Evolutionary conservation across 2,113 vertebrate genomes (phyloP).

Genomic region (Pelecanoides urinatrix): DNA sequence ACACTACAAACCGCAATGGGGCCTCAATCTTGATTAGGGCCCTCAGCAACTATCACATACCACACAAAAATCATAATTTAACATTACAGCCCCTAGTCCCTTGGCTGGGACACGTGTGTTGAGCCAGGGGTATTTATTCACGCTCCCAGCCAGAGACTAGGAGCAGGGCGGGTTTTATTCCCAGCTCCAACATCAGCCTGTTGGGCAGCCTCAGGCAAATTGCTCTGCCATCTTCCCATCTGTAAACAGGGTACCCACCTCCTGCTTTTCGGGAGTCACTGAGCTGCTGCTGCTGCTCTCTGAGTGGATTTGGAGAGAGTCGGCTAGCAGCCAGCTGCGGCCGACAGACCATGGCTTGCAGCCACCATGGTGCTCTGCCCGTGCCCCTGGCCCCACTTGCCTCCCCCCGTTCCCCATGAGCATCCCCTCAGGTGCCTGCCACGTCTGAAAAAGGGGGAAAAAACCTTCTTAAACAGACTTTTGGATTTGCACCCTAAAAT

Average conservation of each 20-base stretch:
- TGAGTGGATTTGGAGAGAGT: not conserved
- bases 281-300: not conserved
- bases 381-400: fast-evolving
- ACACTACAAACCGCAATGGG: fast-evolving
- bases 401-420: not conserved
- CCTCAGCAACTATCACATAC: not conserved
- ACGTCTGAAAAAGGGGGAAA: not conserved
- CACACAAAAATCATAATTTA: not conserved
- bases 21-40: not conserved
- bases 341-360: fast-evolving
- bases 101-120: not conserved
- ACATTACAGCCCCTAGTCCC: not conserved
- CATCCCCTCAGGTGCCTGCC: not conserved
- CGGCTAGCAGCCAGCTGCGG: fast-evolving
- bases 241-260: not conserved
- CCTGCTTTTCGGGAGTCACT: not conserved
- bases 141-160: not conserved
- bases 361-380: not conserved
- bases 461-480: not conserved
- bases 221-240: not conserved
- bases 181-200: not conserved
- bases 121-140: not conserved
- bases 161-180: not conserved
- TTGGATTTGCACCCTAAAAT: not conserved
- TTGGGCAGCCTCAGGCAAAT: not conserved